These are phyloP conservation scores for Ruditapes philippinarum DNA, from an alignment of 1,140 invertebrate genomes.

Conservation along the genomic window DNA sequence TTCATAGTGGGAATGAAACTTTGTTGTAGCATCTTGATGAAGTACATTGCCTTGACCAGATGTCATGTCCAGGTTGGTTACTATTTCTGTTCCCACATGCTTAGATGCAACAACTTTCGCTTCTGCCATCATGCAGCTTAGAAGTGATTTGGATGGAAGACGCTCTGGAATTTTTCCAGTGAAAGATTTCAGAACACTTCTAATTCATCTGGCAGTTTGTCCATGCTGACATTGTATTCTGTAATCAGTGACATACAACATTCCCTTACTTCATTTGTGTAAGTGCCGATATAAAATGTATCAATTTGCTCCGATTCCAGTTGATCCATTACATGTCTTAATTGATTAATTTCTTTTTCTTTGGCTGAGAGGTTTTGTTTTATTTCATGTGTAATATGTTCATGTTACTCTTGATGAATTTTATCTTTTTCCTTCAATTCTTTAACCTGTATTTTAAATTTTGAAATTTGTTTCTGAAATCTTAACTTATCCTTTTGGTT, in stretches of 20 bases:
- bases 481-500: background rate
- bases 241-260: conserved; percentile 1
- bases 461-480: background rate
- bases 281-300: background rate
- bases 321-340: background rate
- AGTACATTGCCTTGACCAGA: background rate
- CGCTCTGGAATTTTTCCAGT: conserved; percentile 11
- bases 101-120: background rate
- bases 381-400: background rate
- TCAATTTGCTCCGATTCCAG: background rate
- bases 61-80: background rate
- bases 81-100: background rate
- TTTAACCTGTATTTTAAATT: no score
- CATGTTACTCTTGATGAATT: background rate
- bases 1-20: conserved; percentile 29
- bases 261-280: background rate
- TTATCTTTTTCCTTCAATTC: no score
- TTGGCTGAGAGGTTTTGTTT: background rate
- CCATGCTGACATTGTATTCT: background rate
- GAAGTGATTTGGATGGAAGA: conserved; percentile 4
- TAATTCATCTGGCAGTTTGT: background rate
- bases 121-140: conserved; percentile 4
- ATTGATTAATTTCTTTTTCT: background rate
- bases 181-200: background rate
- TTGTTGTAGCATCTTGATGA: conserved; percentile 35